A percentile compares a stretch with the other conserved stretches of the same genome.
Conservation (phyloP, 2,888 invertebrate species). For the Aporophyla lueneburgensis region DNA sequence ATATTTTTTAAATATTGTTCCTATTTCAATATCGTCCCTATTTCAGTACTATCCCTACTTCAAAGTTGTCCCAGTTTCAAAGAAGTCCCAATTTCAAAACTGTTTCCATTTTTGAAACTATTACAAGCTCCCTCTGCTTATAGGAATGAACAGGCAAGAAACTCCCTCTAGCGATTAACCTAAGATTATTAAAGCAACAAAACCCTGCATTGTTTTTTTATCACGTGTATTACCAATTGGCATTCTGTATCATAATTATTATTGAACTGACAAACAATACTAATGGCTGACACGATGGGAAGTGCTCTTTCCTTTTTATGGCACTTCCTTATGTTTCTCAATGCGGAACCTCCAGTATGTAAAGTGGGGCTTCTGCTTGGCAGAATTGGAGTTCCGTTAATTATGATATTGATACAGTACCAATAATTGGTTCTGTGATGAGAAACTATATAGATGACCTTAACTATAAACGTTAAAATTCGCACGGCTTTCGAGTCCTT, state of each 20-base stretch:
- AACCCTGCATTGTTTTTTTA: not conserved
- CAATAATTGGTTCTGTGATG: not conserved
- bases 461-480: not conserved
- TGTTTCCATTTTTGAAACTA: not conserved
- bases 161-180: not conserved
- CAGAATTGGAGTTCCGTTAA: constrained; percentile 34
- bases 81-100: not conserved
- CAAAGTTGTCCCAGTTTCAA: not conserved
- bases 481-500: not conserved
- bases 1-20: not conserved
- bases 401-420: not conserved
- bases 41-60: not conserved
- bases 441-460: too few relatives aligned
- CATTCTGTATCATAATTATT: constrained; percentile 22
- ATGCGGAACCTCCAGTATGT: constrained; percentile 56
- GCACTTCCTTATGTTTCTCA: constrained; percentile 53
- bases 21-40: not conserved
- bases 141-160: not conserved
- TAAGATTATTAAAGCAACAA: not conserved
- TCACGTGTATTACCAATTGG: constrained; percentile 7
- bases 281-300: constrained; percentile 32
- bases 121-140: not conserved
- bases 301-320: constrained; percentile 48
- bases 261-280: constrained; percentile 41
- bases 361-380: constrained; percentile 43